Base-by-base conservation (phyloP, 1,140 invertebrate genomes). In the Philaenus spumarius region DNA sequence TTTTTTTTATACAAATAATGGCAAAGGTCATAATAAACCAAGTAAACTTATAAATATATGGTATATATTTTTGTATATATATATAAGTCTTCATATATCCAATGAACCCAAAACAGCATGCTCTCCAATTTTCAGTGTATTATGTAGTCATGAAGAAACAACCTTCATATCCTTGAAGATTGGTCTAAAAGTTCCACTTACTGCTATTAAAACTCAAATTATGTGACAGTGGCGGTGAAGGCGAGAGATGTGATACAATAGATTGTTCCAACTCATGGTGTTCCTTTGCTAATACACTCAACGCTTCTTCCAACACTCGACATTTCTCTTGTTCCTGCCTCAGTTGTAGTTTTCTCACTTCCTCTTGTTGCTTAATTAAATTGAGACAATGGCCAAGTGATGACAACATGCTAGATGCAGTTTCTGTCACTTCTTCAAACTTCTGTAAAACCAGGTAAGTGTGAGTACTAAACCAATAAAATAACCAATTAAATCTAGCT, bases 261-360 rank as follows among this genome's bases (percentile, higher is more conserved):
- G 82, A 82, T 68, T 81, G 77, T 65, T 86, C 84, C 2, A 86
- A 67, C 2, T 82, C 82, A 69, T 85, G 82, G 66, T 86, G 84
- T 60, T 86, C 82, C 34, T 79, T 73, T 0, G 85, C 84, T 19
- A 86, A 67, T 12, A 83, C 82, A 54, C 82, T 80, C 0, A 87
- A 66, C 0, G 83, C 79, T 67, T 87, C 82, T 69, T 86, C 81
- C 20, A 87, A 69, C 1, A 86, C 81, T 11, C 84, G 73, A 62
- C 81, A 81, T 45, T 81, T 77, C 67, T 86, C 85, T 59, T 68
- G 68, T 61, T 84, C 78, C 61, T 67, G 66, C 34, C 64, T 64
- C 35, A 67, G 50, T 45, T 66, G 64, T 17, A 66, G 12, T 34
- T 65, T 58, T 60, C 66, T 45, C 24, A 64, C 58, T 71, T 80